Conservation (phyloP, 2,113 vertebrate species). For the Muntiacus muntjak region DNA sequence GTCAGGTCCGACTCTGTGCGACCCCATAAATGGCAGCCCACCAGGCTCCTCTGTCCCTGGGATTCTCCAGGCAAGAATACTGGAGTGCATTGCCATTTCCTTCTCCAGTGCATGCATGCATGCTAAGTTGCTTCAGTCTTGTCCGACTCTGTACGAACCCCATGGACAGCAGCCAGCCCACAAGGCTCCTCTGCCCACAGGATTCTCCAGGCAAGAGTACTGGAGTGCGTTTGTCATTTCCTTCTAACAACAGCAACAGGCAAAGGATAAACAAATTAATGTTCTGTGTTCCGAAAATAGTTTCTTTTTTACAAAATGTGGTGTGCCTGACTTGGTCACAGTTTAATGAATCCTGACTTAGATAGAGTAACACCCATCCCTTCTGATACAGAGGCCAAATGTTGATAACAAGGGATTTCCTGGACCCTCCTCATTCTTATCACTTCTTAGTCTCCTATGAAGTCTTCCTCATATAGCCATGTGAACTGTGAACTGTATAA, state of each 20-base stretch:
- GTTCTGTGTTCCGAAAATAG: background rate
- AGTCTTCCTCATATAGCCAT: background rate
- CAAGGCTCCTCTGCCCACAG: background rate
- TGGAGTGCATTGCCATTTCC: background rate
- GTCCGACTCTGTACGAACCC: background rate
- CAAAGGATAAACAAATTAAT: background rate
- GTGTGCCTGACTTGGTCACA: background rate
- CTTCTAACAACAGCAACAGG: background rate
- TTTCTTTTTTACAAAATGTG: background rate
- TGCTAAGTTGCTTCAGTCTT: background rate
- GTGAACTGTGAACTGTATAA: background rate
- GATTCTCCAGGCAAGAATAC: background rate
- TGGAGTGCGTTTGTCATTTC: background rate
- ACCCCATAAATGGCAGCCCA: accelerated
- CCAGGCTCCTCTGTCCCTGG: background rate
- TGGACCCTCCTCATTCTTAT: background rate
- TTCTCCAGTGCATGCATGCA: background rate
- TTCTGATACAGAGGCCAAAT: background rate
- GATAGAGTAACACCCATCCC: background rate
- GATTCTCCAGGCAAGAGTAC: background rate
- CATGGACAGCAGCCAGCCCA: background rate
- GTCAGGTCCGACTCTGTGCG: background rate
- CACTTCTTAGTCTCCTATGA: background rate
- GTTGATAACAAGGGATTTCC: background rate
- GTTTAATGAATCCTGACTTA: background rate